A percentile compares a stretch with the other conserved stretches of the same genome.
Evolutionary conservation across 2,888 invertebrate genomes (phyloP).

Genomic region (Melikaiella ostensackeni): DNA sequence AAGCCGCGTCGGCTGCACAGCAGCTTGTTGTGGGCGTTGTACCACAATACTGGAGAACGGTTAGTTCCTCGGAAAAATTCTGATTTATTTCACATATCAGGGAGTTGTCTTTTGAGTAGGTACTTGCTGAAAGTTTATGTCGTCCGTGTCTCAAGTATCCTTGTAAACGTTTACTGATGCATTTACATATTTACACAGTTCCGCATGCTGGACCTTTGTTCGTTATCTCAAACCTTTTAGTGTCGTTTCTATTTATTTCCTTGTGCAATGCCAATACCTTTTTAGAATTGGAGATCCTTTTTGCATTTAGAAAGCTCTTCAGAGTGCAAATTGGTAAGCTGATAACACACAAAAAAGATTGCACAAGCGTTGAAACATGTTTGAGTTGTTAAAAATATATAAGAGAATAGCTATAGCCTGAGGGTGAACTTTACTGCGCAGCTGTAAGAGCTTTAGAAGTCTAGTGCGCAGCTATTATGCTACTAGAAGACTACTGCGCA

Average conservation of each 20-base stretch:
- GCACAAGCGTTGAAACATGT: neutral
- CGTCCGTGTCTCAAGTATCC: slow-evolving; percentile 34
- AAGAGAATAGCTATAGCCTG: neutral
- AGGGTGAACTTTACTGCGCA: slow-evolving; percentile 43
- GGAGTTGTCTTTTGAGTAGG: slow-evolving; percentile 27
- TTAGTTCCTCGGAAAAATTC: slow-evolving; percentile 15
- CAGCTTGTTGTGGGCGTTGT: slow-evolving; percentile 36
- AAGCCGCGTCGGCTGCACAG: slow-evolving; percentile 29
- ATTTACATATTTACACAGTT: slow-evolving; percentile 35
- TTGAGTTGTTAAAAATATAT: neutral
- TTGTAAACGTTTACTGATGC: slow-evolving; percentile 23
- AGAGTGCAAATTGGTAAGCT: neutral
- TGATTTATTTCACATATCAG: slow-evolving; percentile 38
- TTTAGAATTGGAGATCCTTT: neutral
- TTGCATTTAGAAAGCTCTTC: neutral
- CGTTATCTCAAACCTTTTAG: slow-evolving; percentile 11
- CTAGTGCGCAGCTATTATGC: too few relatives aligned
- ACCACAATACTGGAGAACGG: slow-evolving; percentile 33
- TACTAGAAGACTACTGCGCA: too few relatives aligned
- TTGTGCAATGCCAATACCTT: neutral
- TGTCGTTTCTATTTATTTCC: neutral
- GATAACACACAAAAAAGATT: neutral
- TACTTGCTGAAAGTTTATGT: slow-evolving; percentile 39
- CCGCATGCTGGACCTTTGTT: slow-evolving; percentile 8
- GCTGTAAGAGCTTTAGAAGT: slow-evolving; percentile 37